A percentile compares a stretch with the other conserved stretches of the same genome.
Conservation (phyloP, 2,888 invertebrate species). For the Nemotelus nigrinus region DNA sequence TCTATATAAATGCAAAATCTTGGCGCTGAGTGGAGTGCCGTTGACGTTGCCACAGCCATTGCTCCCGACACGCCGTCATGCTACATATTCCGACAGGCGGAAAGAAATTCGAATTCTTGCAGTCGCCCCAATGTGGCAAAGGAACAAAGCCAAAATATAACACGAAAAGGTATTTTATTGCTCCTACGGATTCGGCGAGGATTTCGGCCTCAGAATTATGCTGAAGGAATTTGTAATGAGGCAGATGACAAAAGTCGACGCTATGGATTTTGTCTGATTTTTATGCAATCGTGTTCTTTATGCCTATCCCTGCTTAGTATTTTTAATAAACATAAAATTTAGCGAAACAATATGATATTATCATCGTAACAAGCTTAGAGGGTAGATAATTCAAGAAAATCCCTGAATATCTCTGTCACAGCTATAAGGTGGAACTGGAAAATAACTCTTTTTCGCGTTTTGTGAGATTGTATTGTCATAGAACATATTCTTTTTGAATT, state of each 20-base stretch:
- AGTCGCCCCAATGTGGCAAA: constrained; percentile 20
- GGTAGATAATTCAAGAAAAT: constrained; percentile 5
- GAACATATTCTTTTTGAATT: no score
- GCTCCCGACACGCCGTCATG: neutral
- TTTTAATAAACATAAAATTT: constrained; percentile 44
- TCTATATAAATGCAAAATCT: neutral
- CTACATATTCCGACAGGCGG: neutral
- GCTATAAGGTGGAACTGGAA: no score
- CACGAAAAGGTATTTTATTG: constrained; percentile 46
- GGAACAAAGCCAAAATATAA: constrained; percentile 41
- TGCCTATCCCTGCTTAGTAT: constrained; percentile 29
- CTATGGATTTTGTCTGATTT: constrained; percentile 42
- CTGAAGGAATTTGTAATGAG: constrained; percentile 41
- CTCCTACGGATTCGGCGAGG: constrained; percentile 36
- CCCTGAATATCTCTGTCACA: no score
- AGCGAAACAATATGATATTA: constrained; percentile 39
- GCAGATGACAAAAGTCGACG: constrained; percentile 41
- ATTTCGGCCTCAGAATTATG: constrained; percentile 41
- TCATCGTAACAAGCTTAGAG: constrained; percentile 28
- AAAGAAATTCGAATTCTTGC: constrained; percentile 24
- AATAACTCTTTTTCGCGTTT: no score
- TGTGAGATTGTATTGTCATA: no score
- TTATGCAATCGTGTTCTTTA: constrained; percentile 34
- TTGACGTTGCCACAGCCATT: neutral
- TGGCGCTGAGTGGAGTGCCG: neutral